Evolutionary conservation across 2,797 vertebrate species (phyloP), one percentile per base, ranked within the genome.

Genomic region (Danio albolineatus): DNA sequence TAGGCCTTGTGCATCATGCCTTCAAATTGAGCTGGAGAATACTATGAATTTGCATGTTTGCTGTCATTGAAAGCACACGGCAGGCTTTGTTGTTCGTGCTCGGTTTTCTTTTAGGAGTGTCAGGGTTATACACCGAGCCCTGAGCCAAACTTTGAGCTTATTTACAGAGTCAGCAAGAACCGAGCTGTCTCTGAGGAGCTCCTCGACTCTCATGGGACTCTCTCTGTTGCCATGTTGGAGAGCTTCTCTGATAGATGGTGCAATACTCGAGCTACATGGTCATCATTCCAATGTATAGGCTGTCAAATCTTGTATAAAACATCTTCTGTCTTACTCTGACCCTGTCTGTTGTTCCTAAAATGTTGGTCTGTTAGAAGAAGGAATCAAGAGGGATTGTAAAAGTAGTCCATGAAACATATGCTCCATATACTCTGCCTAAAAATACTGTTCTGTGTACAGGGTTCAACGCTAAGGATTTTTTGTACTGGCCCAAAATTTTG

Each of bases 141-240:
- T 65, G 10, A 71, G 61, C 81, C 56, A 79, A 82, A 54, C 43
- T n/a, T 60, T 73, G 38, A 79, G 79, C 71, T 72, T 69, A 75
- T 8, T 84, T 77, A 54, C 64, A 65, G 75, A 64, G 75, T 81
- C 77, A 77, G 64, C 62, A 74, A 73, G 57, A 74, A 28, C 76
- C 41, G 77, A 65, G 51, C 38, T 73, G 51, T 82, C 72, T 82
- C 76, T 82, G 41, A 74, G 79, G 79, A 71, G 61, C 49, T 80
- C 49, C 73, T 74, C 65, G 41, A 65, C 57, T 80, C 82, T 80
- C 78, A 65, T 19, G 57, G 66, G 73, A 78, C 56, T 70, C 71
- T 39, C 71, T 28, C 44, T 82, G 44, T 74, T 65, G 73, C 56
- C 46, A 44, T 82, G 56, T 65, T 49, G 28, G 41, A 72, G 61